Conservation (phyloP, 2,113 vertebrate genomes). For the Dermatemys mawii region DNA sequence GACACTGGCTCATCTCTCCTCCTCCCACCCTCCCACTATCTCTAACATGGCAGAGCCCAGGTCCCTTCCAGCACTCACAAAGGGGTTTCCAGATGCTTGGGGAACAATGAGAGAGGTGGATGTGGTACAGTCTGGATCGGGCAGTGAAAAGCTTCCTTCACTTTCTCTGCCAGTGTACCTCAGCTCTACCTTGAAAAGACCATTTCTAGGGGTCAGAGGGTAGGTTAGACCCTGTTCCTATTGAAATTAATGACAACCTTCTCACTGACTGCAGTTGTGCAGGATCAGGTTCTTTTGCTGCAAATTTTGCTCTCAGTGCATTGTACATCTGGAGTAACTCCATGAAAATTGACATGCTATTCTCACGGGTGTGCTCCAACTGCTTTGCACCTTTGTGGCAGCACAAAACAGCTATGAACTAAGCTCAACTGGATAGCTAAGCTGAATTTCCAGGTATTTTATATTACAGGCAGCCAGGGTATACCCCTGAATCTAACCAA, state of each 20-base stretch:
- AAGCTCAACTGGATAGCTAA: neutral
- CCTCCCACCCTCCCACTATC: neutral
- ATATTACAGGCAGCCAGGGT: neutral
- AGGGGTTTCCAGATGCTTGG: neutral
- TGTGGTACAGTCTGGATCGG: neutral
- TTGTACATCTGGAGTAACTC: slow-evolving; percentile 20
- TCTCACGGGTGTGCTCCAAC: neutral
- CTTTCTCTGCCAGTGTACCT: neutral
- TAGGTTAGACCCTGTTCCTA: neutral
- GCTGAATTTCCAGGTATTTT: neutral
- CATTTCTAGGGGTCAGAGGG: neutral
- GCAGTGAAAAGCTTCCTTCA: neutral
- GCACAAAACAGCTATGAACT: neutral
- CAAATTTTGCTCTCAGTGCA: slow-evolving; percentile 1
- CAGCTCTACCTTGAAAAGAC: neutral
- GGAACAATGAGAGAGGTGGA: neutral
- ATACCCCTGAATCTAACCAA: neutral
- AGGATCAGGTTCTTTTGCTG: accelerated
- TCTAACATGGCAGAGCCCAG: neutral
- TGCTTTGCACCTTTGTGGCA: neutral
- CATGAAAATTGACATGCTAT: neutral
- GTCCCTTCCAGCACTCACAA: neutral
- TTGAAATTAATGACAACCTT: neutral
- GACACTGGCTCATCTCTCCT: neutral
- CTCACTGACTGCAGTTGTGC: accelerated